These are phyloP conservation scores for Oikopleura dioica DNA, from an alignment of 23 tunicate genomes.

Conservation along the genomic window DNA sequence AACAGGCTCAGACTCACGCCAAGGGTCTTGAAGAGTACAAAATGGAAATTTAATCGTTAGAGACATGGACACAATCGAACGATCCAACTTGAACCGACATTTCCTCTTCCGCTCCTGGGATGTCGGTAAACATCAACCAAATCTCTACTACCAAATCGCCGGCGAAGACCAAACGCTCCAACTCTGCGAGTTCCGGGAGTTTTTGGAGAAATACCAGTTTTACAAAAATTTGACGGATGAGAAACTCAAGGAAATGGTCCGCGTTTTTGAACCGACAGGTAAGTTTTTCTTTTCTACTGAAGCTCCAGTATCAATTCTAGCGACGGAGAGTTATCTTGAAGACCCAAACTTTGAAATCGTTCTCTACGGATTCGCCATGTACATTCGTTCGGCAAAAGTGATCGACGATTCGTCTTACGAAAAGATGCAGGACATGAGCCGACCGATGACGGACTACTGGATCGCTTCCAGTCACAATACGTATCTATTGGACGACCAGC, in stretches of 20 bases:
- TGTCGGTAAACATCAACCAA: constrained; percentile 24
- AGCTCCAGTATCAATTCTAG: too few species aligned
- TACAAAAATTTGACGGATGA: neutral
- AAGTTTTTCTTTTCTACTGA: too few species aligned
- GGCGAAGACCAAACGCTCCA: neutral
- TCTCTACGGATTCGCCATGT: neutral
- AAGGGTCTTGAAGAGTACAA: too few species aligned
- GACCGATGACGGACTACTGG: neutral
- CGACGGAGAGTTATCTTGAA: too few species aligned
- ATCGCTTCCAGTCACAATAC: neutral
- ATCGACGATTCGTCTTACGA: neutral
- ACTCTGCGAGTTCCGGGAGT: neutral
- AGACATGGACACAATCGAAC: constrained; percentile 97
- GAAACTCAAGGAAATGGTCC: neutral
- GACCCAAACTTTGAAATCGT: neutral
- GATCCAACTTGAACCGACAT: constrained; percentile 80
- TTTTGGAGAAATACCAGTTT: neutral
- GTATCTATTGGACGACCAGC: neutral
- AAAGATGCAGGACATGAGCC: neutral
- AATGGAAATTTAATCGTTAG: constrained; percentile 45
- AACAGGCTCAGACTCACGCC: too few species aligned
- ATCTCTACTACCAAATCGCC: neutral
- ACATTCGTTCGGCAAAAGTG: neutral
- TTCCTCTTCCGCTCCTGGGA: constrained; percentile 87
- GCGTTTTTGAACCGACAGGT: neutral